These are phyloP conservation scores for Sarcophaga rosellei DNA, from an alignment of 2,888 invertebrate species.

Conservation along the genomic window DNA sequence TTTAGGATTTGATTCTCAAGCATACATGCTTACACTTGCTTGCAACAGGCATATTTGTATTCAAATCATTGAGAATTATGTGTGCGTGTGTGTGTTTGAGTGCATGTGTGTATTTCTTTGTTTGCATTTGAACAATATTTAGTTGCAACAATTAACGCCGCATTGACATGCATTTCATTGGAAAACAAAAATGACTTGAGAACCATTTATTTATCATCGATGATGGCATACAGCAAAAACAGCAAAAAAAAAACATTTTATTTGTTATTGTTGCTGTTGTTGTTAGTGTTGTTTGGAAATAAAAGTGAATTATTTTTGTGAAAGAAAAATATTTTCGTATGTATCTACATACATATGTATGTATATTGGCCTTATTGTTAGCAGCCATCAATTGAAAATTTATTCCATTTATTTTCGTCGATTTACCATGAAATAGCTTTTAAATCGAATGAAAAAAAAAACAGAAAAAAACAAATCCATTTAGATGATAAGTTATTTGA, in stretches of 20 bases:
- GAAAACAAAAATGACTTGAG: background rate
- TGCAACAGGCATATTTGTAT: background rate
- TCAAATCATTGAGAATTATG: background rate
- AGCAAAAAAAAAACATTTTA: background rate
- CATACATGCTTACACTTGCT: background rate
- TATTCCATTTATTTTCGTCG: background rate
- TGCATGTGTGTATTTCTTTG: background rate
- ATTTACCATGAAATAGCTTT: background rate
- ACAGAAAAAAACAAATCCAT: background rate
- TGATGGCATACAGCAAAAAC: background rate
- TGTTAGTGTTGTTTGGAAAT: no score
- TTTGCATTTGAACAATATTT: slow-evolving; percentile 13
- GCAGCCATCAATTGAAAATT: background rate
- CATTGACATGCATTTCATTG: slow-evolving; percentile 5
- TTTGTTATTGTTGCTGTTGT: background rate
- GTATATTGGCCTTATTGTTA: background rate
- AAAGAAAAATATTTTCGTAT: no score
- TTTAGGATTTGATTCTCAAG: no score
- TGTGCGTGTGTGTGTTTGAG: background rate
- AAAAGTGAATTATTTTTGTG: no score
- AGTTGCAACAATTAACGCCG: slow-evolving; percentile 19
- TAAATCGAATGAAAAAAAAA: no score
- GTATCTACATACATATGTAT: no score
- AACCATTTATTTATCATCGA: background rate
- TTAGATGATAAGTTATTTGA: background rate